Base-by-base conservation (phyloP, 1,140 invertebrate genomes). In the Bemisia tabaci region DNA sequence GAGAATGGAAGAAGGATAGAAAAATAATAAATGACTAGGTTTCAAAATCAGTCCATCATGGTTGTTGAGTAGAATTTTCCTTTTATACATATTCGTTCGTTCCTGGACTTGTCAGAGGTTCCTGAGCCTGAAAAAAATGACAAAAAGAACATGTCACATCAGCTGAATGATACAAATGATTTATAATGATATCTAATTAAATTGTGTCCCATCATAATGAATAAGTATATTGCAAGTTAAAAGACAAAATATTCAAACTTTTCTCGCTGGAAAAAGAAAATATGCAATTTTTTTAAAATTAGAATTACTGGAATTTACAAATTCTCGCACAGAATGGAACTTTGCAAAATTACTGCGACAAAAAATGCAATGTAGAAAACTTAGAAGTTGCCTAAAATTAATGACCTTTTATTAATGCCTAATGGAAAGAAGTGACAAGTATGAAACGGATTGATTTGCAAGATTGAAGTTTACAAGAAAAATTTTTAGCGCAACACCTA, bases 31-130 rank as follows among this genome's bases (percentile, higher is more conserved):
- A 48, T 48, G 33, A 48, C 33, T 48, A 48, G 33, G 33, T 48
- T 48, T 48, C 33, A 48, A 48, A 48, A 48, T 48, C 33, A 48
- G 33, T 48, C 33, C 33, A 48, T 48, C 17, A 17, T 9, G 17
- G 33, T 48, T 48, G 5, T 48, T 48, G 17, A 48, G 33, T 48
- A 48, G 33, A 9, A 17, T 48, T 48, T 17, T n/a, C n/a, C n/a
- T 66, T 65, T 79, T 80, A 81, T 75, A 87, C 85, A 77, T 84
- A 86, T 73, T 87, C 85, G 78, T 87, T 87, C 74, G 83, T 85
- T 73, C 84, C 84, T 73, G 85, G 83, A 77, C 82, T 83, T 69
- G 85, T 88, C 72, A 87, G 80, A 65, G 86, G 86, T 79, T 87
- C 84, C 78, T 87, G 85, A 70, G 85, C 85, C 86, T 88, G 79